These are phyloP conservation scores for Pygocentrus nattereri DNA, from an alignment of 2,797 vertebrate genomes.

Conservation along the genomic window DNA sequence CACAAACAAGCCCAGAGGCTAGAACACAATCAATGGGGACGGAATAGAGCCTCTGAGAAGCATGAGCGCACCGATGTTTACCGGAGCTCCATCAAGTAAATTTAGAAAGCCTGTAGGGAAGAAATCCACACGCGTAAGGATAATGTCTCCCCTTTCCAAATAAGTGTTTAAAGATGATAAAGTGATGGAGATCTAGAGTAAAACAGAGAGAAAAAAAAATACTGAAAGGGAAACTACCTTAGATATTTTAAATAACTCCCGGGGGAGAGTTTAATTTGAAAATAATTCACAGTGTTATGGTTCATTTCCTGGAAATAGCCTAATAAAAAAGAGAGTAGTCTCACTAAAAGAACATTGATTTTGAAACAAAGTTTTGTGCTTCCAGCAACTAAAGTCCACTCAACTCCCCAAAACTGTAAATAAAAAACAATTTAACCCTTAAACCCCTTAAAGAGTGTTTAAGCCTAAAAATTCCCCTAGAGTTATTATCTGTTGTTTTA, in stretches of 20 bases:
- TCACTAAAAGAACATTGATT: constrained; percentile 17
- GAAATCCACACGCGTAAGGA: constrained; percentile 29
- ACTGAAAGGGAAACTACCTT: not conserved
- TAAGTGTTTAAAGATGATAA: constrained; percentile 29
- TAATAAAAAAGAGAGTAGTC: not conserved
- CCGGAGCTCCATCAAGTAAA: constrained; percentile 35
- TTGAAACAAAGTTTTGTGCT: constrained; percentile 12
- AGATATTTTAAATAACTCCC: constrained; percentile 35
- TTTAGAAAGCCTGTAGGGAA: constrained; percentile 41
- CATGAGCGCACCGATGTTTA: constrained; percentile 45
- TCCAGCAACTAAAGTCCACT: constrained; percentile 12
- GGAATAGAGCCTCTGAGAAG: constrained; percentile 33
- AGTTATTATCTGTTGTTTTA: too few relatives aligned
- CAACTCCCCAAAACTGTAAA: not conserved
- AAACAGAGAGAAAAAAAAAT: not conserved
- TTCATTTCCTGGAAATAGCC: constrained; percentile 3
- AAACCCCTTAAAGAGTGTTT: not conserved
- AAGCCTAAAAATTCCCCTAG: too few relatives aligned
- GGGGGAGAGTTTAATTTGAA: constrained; percentile 21
- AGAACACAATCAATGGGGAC: constrained; percentile 33
- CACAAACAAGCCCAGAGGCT: constrained; percentile 38
- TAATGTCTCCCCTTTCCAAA: constrained; percentile 23
- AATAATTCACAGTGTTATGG: constrained; percentile 2
- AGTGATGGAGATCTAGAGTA: constrained; percentile 26
- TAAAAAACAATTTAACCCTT: constrained; percentile 2